These are phyloP conservation scores for Rapana venosa DNA, from an alignment of 2,888 invertebrate genomes.

Conservation along the genomic window DNA sequence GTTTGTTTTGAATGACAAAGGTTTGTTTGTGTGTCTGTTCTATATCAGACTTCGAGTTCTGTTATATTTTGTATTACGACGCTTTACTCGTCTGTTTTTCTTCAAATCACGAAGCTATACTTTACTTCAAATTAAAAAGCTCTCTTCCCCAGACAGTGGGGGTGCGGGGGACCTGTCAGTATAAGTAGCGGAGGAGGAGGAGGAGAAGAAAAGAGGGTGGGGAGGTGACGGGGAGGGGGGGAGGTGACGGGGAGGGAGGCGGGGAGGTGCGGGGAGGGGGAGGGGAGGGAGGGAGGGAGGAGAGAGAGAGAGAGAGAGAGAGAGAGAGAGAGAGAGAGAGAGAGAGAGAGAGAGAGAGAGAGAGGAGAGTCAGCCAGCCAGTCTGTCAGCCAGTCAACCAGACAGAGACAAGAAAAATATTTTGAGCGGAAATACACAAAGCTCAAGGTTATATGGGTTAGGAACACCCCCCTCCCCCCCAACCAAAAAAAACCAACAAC, in stretches of 20 bases:
- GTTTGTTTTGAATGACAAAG: too few relatives aligned
- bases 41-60: too few relatives aligned
- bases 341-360: slow-evolving; percentile 37
- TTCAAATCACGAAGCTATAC: too few relatives aligned
- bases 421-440: too few relatives aligned
- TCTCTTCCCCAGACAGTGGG: neutral
- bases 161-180: neutral
- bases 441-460: too few relatives aligned
- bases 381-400: neutral
- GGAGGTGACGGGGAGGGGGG: neutral
- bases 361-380: neutral
- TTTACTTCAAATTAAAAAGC: neutral
- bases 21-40: too few relatives aligned
- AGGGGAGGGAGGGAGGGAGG: neutral
- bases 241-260: neutral
- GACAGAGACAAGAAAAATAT: too few relatives aligned
- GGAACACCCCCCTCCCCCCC: too few relatives aligned
- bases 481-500: too few relatives aligned
- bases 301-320: neutral
- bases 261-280: neutral
- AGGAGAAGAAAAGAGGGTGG: slow-evolving; percentile 6
- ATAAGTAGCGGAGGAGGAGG: too few relatives aligned
- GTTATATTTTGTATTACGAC: too few relatives aligned
- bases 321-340: slow-evolving; percentile 34
- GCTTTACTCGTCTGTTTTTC: too few relatives aligned